Conservation (phyloP, 53 echinoderm and acorn worm genomes). For the Henricia sp. region DNA sequence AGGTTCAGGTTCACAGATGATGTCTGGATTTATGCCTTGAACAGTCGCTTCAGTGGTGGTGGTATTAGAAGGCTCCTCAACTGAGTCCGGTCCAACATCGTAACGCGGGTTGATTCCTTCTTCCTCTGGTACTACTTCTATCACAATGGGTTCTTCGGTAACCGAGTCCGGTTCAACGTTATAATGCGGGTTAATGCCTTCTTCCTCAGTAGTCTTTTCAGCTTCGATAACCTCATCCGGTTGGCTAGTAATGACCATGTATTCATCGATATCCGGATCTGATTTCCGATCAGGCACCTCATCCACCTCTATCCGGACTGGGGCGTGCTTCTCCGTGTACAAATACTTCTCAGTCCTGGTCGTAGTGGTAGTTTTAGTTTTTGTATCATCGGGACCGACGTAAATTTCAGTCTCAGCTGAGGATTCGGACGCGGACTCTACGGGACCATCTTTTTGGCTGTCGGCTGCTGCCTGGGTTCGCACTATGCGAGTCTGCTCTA, state of each 20-base stretch:
- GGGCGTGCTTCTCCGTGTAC: constrained; percentile 34
- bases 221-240: constrained; percentile 69
- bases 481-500: constrained; percentile 82
- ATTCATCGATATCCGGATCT: constrained; percentile 84
- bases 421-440: constrained; percentile 81
- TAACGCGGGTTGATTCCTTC: constrained; percentile 77
- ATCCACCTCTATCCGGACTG: constrained; percentile 78
- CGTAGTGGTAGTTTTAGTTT: constrained; percentile 28
- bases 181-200: constrained; percentile 80
- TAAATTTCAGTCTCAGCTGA: constrained; percentile 86
- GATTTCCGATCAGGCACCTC: constrained; percentile 83
- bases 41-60: constrained; percentile 78
- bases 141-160: constrained; percentile 21
- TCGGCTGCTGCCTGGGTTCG: constrained; percentile 58
- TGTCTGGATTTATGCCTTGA: constrained; percentile 93
- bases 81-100: constrained; percentile 69
- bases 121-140: constrained; percentile 42
- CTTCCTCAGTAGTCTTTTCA: constrained; percentile 51
- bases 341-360: constrained; percentile 43
- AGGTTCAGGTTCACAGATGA: constrained; percentile 81
- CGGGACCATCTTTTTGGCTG: constrained; percentile 54
- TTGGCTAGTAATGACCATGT: constrained; percentile 52
- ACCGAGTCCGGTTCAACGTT: constrained; percentile 73
- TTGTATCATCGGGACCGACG: constrained; percentile 67
- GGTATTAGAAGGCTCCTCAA: constrained; percentile 71